phyloP scores from a whole-genome alignment of 2,797 vertebrate genomes.

The Gila robusta region DNA sequence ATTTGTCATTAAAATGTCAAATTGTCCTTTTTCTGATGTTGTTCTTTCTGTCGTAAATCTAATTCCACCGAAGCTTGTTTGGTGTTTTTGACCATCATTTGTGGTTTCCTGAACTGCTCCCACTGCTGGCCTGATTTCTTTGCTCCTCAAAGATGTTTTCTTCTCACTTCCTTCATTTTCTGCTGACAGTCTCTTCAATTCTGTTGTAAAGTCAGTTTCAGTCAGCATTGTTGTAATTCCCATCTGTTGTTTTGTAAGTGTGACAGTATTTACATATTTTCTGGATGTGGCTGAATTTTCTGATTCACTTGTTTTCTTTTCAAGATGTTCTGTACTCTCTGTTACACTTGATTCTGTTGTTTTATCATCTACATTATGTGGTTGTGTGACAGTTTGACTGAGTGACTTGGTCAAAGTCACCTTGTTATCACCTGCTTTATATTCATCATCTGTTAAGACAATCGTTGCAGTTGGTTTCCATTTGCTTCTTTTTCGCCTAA shows the following conservation, averaged over 20 bases:
- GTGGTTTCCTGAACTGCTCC: not conserved
- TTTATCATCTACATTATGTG: not conserved
- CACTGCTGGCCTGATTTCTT: not conserved
- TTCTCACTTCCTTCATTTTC: constrained; percentile 11
- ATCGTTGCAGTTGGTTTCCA: not conserved
- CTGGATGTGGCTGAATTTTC: not conserved
- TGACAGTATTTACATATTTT: constrained; percentile 20
- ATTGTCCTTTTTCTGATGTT: not conserved
- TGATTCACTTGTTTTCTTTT: constrained; percentile 4
- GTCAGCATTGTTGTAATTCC: not conserved
- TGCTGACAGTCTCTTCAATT: not conserved
- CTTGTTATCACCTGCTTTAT: not conserved
- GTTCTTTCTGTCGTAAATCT: not conserved
- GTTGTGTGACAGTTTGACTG: not conserved
- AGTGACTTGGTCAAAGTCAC: not conserved
- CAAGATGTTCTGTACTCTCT: not conserved
- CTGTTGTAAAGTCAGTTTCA: constrained; percentile 18
- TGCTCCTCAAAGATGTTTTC: constrained; percentile 12
- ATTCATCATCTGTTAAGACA: not conserved
- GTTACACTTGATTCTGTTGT: not conserved
- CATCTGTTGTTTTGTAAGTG: constrained; percentile 28
- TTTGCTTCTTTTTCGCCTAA: not conserved
- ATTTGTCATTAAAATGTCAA: constrained; percentile 13
- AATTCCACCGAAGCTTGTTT: not conserved
- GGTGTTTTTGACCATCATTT: not conserved